A percentile compares a stretch with the other conserved stretches of the same genome.
Conservation (phyloP, 1,140 invertebrate species). For the Stratiolaelaps scimitus region DNA sequence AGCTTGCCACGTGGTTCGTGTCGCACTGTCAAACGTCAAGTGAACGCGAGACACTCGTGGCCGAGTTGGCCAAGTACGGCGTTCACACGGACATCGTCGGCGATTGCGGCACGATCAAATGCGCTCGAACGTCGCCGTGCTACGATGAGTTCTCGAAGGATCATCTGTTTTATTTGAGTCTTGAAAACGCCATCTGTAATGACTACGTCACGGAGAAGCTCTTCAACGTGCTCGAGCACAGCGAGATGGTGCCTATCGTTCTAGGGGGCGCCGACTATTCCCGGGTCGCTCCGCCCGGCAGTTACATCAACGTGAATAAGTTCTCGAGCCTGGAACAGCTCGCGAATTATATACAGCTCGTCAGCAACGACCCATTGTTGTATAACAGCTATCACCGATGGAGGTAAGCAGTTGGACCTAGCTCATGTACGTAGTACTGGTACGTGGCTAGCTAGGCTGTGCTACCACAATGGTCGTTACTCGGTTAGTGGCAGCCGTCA, state of each 20-base stretch:
- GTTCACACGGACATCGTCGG: constrained; percentile 47
- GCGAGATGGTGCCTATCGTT: constrained; percentile 37
- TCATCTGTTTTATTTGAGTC: constrained; percentile 41
- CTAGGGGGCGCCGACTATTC: constrained; percentile 40
- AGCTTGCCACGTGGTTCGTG: constrained; percentile 43
- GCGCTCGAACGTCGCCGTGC: constrained; percentile 35
- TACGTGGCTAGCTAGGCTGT: too few species aligned
- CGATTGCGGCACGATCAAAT: constrained; percentile 41
- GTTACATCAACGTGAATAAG: constrained; percentile 41
- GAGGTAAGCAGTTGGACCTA: constrained; percentile 32
- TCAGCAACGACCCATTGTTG: constrained; percentile 36
- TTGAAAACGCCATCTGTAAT: constrained; percentile 41
- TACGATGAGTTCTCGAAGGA: constrained; percentile 31
- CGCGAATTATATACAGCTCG: constrained; percentile 35
- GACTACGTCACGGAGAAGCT: constrained; percentile 42
- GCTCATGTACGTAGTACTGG: neutral
- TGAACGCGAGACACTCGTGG: constrained; percentile 40
- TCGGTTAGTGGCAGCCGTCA: too few species aligned
- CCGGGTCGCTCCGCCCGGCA: constrained; percentile 39
- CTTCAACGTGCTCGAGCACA: constrained; percentile 34
- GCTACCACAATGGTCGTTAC: too few species aligned
- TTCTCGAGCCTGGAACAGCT: constrained; percentile 37
- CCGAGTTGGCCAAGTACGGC: constrained; percentile 40
- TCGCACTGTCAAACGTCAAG: constrained; percentile 43
- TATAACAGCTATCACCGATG: constrained; percentile 40